Conservation (phyloP, 2,888 invertebrate genomes). For the Clitarchus hookeri region DNA sequence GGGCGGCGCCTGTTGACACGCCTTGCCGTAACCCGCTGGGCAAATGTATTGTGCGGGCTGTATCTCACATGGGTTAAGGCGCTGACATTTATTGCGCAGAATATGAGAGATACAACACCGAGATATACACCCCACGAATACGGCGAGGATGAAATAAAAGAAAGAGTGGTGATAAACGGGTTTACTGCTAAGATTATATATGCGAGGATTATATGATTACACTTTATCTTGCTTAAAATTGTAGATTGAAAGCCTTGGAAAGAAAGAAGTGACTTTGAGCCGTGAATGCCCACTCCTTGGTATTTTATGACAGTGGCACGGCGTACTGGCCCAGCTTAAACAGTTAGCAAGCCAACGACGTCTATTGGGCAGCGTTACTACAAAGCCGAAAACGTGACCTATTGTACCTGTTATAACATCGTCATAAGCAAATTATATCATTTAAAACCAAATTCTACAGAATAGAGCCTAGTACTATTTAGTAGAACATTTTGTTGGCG, state of each 20-base stretch:
- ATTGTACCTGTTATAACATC: no score
- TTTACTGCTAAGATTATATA: neutral
- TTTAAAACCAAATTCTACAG: no score
- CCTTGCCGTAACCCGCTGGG: neutral
- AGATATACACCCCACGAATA: no score
- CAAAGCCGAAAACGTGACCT: no score
- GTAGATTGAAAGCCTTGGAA: neutral
- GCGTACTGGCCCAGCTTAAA: neutral
- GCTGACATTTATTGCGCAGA: neutral
- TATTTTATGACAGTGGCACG: neutral
- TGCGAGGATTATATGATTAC: neutral
- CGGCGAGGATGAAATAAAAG: no score
- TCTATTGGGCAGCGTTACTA: neutral
- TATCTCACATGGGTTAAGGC: neutral
- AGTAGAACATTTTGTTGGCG: no score
- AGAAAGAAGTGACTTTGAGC: neutral
- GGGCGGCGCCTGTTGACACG: neutral
- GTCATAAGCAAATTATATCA: no score
- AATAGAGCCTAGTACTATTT: no score
- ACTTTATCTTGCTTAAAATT: neutral
- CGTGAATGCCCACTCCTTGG: neutral
- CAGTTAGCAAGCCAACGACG: neutral
- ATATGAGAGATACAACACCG: neutral
- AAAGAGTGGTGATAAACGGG: neutral
- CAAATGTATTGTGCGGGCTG: neutral